phyloP scores from a whole-genome alignment of 92 coral and sea anemone species.

The Paramuricea clavata region DNA sequence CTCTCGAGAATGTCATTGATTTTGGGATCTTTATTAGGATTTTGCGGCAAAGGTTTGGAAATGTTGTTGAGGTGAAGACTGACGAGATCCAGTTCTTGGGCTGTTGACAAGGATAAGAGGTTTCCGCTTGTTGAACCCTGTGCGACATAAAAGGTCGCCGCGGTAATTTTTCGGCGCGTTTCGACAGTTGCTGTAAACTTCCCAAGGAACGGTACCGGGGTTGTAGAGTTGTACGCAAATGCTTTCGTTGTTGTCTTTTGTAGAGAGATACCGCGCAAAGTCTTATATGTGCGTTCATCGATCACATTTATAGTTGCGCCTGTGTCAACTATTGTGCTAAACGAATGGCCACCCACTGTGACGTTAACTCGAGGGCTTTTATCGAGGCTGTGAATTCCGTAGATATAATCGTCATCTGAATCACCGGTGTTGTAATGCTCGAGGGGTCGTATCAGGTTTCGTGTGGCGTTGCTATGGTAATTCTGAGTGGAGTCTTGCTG shows the following conservation, averaged over 20 bases:
- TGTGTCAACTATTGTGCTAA: not conserved
- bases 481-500: no score
- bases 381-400: not conserved
- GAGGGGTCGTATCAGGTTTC: no score
- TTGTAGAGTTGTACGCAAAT: slow-evolving; percentile 19
- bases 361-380: not conserved
- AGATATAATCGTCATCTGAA: not conserved
- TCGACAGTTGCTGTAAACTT: not conserved
- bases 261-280: slow-evolving; percentile 27
- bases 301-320: not conserved
- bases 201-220: not conserved
- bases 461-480: no score
- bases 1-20: not conserved
- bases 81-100: not conserved
- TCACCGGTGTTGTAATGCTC: no score
- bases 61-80: not conserved
- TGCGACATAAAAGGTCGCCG: not conserved
- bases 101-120: not conserved
- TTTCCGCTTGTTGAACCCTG: not conserved
- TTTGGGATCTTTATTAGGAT: not conserved
- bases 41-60: not conserved
- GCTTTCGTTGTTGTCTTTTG: slow-evolving; percentile 53
- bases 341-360: not conserved
- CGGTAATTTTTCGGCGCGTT: not conserved
- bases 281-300: not conserved